Base-by-base conservation (phyloP, 1,140 invertebrate genomes). In the Proctacanthus coquilletti region DNA sequence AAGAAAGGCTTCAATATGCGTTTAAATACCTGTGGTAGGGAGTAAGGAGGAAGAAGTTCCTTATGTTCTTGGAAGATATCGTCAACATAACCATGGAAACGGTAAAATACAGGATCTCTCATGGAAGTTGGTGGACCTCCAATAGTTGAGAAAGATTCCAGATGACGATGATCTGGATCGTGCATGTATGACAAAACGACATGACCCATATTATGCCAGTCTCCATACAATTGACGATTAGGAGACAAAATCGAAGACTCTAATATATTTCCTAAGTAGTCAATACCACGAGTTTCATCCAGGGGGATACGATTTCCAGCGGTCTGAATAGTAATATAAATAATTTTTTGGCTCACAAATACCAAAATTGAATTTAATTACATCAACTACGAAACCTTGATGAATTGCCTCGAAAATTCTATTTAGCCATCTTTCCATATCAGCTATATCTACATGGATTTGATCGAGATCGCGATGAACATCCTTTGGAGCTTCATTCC, bases 91-190 rank as follows among this genome's bases (percentile, higher is more conserved):
- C 77, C 73, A 47, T 88, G 85, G 77, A 77, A 86, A 51, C 79
- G 72, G 57, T 86, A 89, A 62, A 89, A 88, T 6, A 82, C 61
- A 0, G 85, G 84, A 60, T 89, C 85, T 10, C 84, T 67, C 80
- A 83, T 79, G 3, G 77, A 74, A 9, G 77, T 82, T 0, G 75
- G 69, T 0, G 72, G 63, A 48, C 80, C 77, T n/a, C 72, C 76
- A 68, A 80, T 80, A 0, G 78, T 66, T 13, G 70, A 63, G 41
- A 75, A 75, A 3, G 65, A 65, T 61, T 78, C 74, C 61, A 78
- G 61, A 53, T 77, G 73, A 45, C 73, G 68, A 51, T 72, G 64
- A 50, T 80, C 75, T 1, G 80, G 80, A 59, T 84, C 81, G 44
- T 84, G 80, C 21, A 69, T 64, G 42, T 68, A 76, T 2, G 74